A percentile compares a stretch with the other conserved stretches of the same genome.
Conservation (phyloP, 1,140 invertebrate species). For the Drosophila ananassae region DNA sequence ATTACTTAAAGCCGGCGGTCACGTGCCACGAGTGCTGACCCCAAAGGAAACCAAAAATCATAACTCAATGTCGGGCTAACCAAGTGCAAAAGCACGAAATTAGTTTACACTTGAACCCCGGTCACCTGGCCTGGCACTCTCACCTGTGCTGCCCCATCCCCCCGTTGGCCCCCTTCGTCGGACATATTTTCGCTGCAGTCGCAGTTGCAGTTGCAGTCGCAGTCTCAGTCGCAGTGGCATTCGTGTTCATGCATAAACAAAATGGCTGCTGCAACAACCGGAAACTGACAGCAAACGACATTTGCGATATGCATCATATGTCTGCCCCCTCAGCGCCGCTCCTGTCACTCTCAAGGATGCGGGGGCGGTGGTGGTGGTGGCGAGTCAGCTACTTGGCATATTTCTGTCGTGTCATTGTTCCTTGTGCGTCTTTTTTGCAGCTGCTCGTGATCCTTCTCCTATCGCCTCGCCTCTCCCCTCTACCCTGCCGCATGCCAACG, state of each 20-base stretch:
- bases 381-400: conserved; percentile 75
- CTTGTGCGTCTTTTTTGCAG: conserved; percentile 67
- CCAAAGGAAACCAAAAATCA: conserved; percentile 45
- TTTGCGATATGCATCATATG: conserved; percentile 81
- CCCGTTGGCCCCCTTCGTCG: conserved; percentile 2
- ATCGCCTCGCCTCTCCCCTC: background rate
- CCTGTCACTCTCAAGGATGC: conserved; percentile 49
- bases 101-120: conserved; percentile 66
- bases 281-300: conserved; percentile 81
- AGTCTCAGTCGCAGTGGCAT: conserved; percentile 66
- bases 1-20: conserved; percentile 35
- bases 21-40: conserved; percentile 42
- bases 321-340: conserved; percentile 13
- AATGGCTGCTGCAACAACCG: conserved; percentile 78
- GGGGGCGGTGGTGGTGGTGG: conserved; percentile 1
- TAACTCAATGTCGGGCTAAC: conserved; percentile 66
- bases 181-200: conserved; percentile 41
- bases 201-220: conserved; percentile 52
- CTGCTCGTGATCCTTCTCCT: conserved; percentile 21
- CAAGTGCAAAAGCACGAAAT: conserved; percentile 57
- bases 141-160: background rate
- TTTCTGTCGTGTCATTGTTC: conserved; percentile 79
- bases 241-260: conserved; percentile 81
- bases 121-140: conserved; percentile 3
- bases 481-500: background rate